Conservation (phyloP, 2,797 vertebrate genomes). For the Pyrocephalus nanus region DNA sequence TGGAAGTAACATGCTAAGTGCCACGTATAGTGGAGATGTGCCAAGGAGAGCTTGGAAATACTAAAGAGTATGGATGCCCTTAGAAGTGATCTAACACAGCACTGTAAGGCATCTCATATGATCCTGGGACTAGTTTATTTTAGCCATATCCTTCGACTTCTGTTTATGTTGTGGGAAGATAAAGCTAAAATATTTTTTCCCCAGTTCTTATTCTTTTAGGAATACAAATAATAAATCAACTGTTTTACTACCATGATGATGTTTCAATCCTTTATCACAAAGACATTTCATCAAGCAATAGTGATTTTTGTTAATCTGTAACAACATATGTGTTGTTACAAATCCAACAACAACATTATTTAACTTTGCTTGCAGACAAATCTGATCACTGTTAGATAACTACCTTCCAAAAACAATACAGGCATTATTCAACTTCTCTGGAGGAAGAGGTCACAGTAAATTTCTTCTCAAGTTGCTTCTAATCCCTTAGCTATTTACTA, state of each 20-base stretch:
- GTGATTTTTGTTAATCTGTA: neutral
- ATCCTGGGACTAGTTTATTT: neutral
- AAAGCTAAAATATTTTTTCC: neutral
- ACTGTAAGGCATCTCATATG: neutral
- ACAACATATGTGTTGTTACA: neutral
- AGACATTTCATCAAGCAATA: neutral
- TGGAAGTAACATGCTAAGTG: neutral
- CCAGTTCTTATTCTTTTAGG: neutral
- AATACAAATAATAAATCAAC: neutral
- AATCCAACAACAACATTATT: neutral
- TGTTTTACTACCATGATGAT: neutral
- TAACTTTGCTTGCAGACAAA: neutral
- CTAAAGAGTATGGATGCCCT: neutral
- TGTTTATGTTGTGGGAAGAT: neutral
- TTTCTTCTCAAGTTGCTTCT: neutral
- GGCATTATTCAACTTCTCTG: neutral
- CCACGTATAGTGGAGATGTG: accelerated
- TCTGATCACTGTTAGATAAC: neutral
- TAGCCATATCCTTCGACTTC: neutral
- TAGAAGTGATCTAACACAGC: neutral
- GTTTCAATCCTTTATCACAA: neutral
- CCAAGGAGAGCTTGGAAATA: neutral
- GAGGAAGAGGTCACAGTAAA: neutral
- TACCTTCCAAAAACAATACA: neutral
- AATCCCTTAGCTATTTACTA: neutral